Base-by-base conservation (phyloP, 2,113 vertebrate species). In the Myrmecophaga tridactyla region DNA sequence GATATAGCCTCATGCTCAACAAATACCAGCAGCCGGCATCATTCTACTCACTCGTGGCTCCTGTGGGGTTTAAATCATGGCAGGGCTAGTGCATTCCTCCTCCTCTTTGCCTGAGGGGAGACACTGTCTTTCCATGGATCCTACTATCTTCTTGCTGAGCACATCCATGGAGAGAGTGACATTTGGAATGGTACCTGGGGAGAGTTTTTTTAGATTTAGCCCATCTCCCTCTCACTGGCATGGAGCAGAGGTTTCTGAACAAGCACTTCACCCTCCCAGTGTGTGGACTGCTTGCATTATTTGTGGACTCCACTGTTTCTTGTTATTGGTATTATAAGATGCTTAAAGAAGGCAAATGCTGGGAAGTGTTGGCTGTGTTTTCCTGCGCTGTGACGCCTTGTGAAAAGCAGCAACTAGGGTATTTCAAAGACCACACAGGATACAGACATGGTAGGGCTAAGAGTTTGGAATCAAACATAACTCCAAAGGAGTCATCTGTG, bases 321-420 rank as follows among this genome's bases (percentile, higher is more conserved):
- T 29, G 41, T 41, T 60, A 78, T 62, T 84, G 65, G 5, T 18
- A 58, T 43, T 46, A 15, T 43, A 43, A 48, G 53, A 39, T 53
- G 41, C 86, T 34, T 27, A 76, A 77, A 31, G 39, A 41, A 67
- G 73, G 25, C 13, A 5, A 1, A 65, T 56, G n/a, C 17, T 53
- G 46, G 63, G 39, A 86, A 83, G 39, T 5, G 5, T 39, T 36
- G 63, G 7, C 70, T 43, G 41, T 60, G 36, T 41, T 83, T 31
- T 34, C 8, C 0, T 23, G 12, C 11, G 27, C 13, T 69, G 56
- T 0, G 7, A n/a, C 1, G 7, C 58, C 75, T 69, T 31, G 9
- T 43, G 29, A 34, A 21, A 25, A 29, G 7, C 7, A 1, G 36
- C 3, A 27, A 39, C 27, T 62, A 34, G 48, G 43, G 27, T 27